Conservation (phyloP, 2,888 invertebrate species). For the Apantesis nais region DNA sequence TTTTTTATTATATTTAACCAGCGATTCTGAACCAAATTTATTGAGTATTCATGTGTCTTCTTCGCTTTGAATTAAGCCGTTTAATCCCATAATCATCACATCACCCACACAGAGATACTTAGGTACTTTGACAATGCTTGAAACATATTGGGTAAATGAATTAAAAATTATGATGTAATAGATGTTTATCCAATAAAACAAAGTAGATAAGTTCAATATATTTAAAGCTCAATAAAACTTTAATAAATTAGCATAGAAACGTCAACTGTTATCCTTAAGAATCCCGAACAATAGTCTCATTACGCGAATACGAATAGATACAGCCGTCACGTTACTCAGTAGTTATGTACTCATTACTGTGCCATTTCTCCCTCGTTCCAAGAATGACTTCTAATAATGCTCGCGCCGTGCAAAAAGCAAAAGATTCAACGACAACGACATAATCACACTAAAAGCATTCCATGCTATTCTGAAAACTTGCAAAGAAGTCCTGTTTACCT, state of each 20-base stretch:
- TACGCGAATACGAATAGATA: conserved; percentile 48
- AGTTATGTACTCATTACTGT: conserved; percentile 58
- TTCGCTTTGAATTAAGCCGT: background rate
- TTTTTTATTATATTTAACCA: too few species aligned
- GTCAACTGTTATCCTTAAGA: conserved; percentile 33
- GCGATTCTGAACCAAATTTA: too few species aligned
- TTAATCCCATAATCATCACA: background rate
- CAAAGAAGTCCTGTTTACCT: conserved; percentile 49
- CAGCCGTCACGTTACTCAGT: conserved; percentile 33
- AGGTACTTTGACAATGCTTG: too few species aligned
- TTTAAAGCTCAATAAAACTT: conserved; percentile 33
- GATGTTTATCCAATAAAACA: too few species aligned
- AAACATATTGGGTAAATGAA: too few species aligned
- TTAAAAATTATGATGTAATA: background rate
- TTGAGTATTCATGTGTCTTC: background rate
- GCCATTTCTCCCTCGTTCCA: conserved; percentile 58
- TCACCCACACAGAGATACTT: background rate
- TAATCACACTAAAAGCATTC: conserved; percentile 80
- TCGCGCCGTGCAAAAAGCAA: conserved; percentile 62
- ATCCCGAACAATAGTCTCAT: conserved; percentile 55
- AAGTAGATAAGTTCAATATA: background rate
- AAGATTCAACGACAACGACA: conserved; percentile 72
- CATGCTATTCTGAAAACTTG: conserved; percentile 54
- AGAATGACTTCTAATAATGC: conserved; percentile 71
- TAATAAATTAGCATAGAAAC: conserved; percentile 38